Base-by-base conservation (phyloP, 2,113 vertebrate species). In the Tiliqua scincoides region DNA sequence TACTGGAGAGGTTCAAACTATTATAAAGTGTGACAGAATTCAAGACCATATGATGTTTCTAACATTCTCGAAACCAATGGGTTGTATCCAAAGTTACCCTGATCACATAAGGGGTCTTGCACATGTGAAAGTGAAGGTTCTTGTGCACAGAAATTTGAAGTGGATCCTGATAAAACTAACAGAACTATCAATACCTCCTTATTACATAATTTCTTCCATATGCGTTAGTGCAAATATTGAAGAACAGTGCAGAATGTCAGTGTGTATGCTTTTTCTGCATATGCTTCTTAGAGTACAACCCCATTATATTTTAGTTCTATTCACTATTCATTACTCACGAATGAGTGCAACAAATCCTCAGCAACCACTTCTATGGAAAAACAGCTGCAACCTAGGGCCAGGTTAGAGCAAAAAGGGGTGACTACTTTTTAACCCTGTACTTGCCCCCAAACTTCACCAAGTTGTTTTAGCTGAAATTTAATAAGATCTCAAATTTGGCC, bases 1-100 rank as follows among this genome's bases (percentile, higher is more conserved):
- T 68, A 89, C 88, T 15, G 84, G 63, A 92, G 89, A 85, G 21
- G 6, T 35, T 83, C 61, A 20, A 82, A 80, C 76, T 17, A 23
- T 52, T 79, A 54, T 8, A 76, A 59, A 90, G 21, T 32, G 83
- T 2, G 68, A 30, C 65, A 35, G 72, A 54, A 70, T 61, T 57
- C 32, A 75, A 59, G 40, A 68, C 62, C 2, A 62, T 63, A n/a
- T 15, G 52, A 32, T 61, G 62, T 85, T 84, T 43, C 91, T 70
- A 21, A 52, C 9, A 37, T 32, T n/a, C 57, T 27, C 21, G 15
- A n/a, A 57, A 10, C 0, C 18, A 27, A 11, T 40, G 82, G 84
- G 84, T 48, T 48, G 43, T 48, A 48, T 48, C 43, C 43, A 48
- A 48, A 48, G 43, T 48, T 48, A 48, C 43, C 43, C 43, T 48